A percentile compares a stretch with the other conserved stretches of the same genome.
These are phyloP conservation scores for Caiman crocodilus DNA, from an alignment of 2,797 vertebrate genomes.

Conservation along the genomic window DNA sequence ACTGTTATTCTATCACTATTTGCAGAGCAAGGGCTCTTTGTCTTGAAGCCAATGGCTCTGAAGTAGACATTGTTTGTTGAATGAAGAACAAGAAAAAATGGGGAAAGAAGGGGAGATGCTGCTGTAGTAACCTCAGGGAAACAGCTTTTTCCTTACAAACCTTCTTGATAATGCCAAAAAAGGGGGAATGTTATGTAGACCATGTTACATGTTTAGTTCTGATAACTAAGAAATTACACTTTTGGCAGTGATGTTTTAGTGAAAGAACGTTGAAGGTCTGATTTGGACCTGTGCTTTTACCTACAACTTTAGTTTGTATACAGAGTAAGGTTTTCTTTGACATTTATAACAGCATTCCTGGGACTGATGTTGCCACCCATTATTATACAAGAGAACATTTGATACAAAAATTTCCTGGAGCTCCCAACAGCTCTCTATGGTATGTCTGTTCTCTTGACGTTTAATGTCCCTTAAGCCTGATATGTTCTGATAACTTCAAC, in stretches of 20 bases:
- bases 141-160: conserved; percentile 65
- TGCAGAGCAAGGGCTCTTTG: conserved; percentile 20
- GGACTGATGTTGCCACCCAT: conserved; percentile 70
- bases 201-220: conserved; percentile 73
- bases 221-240: conserved; percentile 74
- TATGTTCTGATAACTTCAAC: conserved; percentile 76
- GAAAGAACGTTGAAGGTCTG: conserved; percentile 67
- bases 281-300: conserved; percentile 77
- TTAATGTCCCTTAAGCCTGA: conserved; percentile 75
- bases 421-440: conserved; percentile 73
- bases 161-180: conserved; percentile 67
- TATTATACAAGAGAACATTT: conserved; percentile 74
- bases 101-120: conserved; percentile 4
- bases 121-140: conserved; percentile 54
- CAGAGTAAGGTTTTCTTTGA: conserved; percentile 70
- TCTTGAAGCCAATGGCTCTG: conserved; percentile 25
- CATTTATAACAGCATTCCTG: conserved; percentile 72
- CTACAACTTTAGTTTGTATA: conserved; percentile 74
- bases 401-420: conserved; percentile 73
- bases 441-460: conserved; percentile 77
- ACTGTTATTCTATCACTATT: neutral
- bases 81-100: neutral
- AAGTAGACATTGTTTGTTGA: conserved; percentile 49
- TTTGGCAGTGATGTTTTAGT: conserved; percentile 68
- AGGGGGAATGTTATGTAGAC: conserved; percentile 71